phyloP scores from a whole-genome alignment of 2,888 invertebrate genomes.

The Noctua pronuba region DNA sequence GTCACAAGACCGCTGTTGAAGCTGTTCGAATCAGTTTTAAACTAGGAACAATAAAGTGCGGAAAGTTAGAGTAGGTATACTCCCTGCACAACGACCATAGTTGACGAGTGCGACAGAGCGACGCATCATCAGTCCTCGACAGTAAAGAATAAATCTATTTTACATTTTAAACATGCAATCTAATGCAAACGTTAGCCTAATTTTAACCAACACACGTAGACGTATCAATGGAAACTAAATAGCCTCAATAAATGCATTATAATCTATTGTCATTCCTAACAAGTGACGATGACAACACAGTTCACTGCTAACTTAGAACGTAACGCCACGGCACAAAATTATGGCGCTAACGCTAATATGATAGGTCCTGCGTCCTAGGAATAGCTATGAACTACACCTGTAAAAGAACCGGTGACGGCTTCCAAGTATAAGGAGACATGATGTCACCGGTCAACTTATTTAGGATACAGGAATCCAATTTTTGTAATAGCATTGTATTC shows the following conservation, averaged over 20 bases:
- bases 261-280: slow-evolving; percentile 50
- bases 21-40: neutral
- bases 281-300: slow-evolving; percentile 40
- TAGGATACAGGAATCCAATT: neutral
- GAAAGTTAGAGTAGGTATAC: neutral
- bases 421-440: slow-evolving; percentile 10
- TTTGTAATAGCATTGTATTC: neutral
- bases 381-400: slow-evolving; percentile 26
- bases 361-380: slow-evolving; percentile 4
- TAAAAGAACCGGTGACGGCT: neutral
- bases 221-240: slow-evolving; percentile 18
- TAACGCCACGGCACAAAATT: slow-evolving; percentile 25
- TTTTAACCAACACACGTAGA: slow-evolving; percentile 1
- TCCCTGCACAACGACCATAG: neutral
- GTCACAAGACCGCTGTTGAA: neutral
- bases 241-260: slow-evolving; percentile 19
- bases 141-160: neutral
- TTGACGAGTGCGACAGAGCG: neutral
- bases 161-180: neutral
- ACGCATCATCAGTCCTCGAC: neutral
- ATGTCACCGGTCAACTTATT: slow-evolving; percentile 17
- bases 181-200: slow-evolving; percentile 1
- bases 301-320: slow-evolving; percentile 31
- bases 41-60: neutral
- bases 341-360: slow-evolving; percentile 20